Percentiles rank a stretch among this genome's conserved stretches.
These are phyloP conservation scores for Stenotaenia linearis DNA, from an alignment of 2,888 invertebrate genomes.

Conservation along the genomic window DNA sequence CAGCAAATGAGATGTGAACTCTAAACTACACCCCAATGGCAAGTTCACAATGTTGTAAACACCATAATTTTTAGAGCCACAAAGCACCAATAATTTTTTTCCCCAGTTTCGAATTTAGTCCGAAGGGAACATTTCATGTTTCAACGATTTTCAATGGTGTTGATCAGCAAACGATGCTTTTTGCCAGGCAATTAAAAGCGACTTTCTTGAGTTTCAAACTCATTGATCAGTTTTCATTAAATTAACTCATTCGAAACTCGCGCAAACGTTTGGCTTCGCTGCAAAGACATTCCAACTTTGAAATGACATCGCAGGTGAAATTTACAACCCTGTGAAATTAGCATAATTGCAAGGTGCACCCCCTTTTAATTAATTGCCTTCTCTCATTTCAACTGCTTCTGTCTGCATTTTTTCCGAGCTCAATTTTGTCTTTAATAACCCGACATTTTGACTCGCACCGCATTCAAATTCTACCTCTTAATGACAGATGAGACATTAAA, in stretches of 20 bases:
- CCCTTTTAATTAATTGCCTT: slow-evolving; percentile 31
- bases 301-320: slow-evolving; percentile 32
- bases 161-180: not conserved
- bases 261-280: slow-evolving; percentile 10
- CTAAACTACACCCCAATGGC: slow-evolving; percentile 26
- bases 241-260: not conserved
- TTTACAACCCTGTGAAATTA: slow-evolving; percentile 31
- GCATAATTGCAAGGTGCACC: slow-evolving; percentile 31
- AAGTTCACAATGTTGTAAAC: slow-evolving; percentile 12
- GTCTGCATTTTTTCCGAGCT: not conserved
- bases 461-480: slow-evolving; percentile 21
- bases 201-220: not conserved
- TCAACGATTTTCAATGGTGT: slow-evolving; percentile 4
- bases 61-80: slow-evolving; percentile 12
- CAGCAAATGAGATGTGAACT: slow-evolving; percentile 26
- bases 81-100: slow-evolving; percentile 20
- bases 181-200: not conserved
- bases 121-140: slow-evolving; percentile 8
- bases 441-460: not conserved
- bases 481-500: slow-evolving; percentile 26
- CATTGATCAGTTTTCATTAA: not conserved
- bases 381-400: slow-evolving; percentile 26
- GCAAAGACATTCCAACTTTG: not conserved
- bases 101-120: not conserved
- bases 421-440: not conserved